Conservation (phyloP, 2,888 invertebrate genomes). For the Chironomus tentans region DNA sequence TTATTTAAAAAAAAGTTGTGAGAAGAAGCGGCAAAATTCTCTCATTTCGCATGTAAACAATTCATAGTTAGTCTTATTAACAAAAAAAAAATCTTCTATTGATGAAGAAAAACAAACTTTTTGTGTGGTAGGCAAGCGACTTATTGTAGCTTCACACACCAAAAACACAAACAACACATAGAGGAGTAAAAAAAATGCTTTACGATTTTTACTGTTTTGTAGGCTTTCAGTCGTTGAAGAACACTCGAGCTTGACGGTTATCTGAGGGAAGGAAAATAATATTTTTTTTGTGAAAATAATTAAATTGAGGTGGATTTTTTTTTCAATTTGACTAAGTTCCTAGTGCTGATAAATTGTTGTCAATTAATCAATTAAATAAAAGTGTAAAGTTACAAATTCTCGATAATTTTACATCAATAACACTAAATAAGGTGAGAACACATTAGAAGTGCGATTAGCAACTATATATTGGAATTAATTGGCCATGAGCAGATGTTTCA, state of each 20-base stretch:
- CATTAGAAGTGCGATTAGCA: neutral
- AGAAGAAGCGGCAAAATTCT: neutral
- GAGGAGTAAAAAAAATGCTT: conserved; percentile 5
- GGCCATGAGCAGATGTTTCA: neutral
- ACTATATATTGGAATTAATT: neutral
- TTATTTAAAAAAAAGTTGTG: neutral
- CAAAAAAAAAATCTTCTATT: neutral
- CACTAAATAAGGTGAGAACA: neutral
- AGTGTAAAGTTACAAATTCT: neutral
- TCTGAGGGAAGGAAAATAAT: neutral
- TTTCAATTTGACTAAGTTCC: too few relatives aligned
- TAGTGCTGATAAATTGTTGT: neutral
- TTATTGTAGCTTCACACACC: neutral
- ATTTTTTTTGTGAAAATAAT: too few relatives aligned
- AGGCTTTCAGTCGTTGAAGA: conserved; percentile 20
- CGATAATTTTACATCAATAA: neutral
- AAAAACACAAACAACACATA: neutral
- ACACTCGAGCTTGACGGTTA: conserved; percentile 9
- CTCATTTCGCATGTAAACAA: neutral
- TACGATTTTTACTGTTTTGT: conserved; percentile 12
- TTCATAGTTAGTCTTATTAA: neutral
- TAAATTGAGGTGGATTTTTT: too few relatives aligned
- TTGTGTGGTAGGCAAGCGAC: neutral
- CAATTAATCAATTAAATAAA: neutral
- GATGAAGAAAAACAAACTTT: neutral